Base-by-base conservation (phyloP, 2,113 vertebrate species). In the Pterophyllum scalare region DNA sequence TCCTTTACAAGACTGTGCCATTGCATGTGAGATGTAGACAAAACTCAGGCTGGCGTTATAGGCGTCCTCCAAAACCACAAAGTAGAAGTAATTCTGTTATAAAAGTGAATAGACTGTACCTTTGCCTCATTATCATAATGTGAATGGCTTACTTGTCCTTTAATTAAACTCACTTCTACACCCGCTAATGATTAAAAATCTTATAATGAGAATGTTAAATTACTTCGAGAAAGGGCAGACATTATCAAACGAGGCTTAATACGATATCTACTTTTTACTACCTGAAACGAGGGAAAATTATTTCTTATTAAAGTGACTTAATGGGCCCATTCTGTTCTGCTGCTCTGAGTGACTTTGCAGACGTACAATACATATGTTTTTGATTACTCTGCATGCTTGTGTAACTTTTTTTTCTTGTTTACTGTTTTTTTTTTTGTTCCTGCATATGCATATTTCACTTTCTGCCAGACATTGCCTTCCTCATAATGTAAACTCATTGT, bases 1-100 rank as follows among this genome's bases (percentile, higher is more conserved):
- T 89, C 88, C 86, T 89, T 88, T 79, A 65, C 64, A 82, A 60
- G 82, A 89, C 79, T 87, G 56, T 90, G 88, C 88, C 90, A 88
- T 85, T 89, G 75, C 85, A 83, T 85, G 59, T 79, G 77, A 87
- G 74, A 77, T 46, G 56, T 26, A 81, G 89, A 90, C 87, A 89
- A 70, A 93, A 80, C 59, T 83, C 83, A 90, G 91, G 74, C 85
- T 77, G 83, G 31, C 35, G 75, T 81, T 14, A 85, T 56, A 58
- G 78, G 59, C n/a, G 58, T 91, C 79, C 40, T 81, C n/a, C 83
- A 89, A 86, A 10, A 93, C 84, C 86, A 80, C 92, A 85, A 90
- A 89, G 67, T 82, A 90, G 58, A 84, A 40, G 46, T 65, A 52
- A 77, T 64, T 87, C 85, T 87, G 77, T 35, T 61, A 46, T 58